Conservation (phyloP, 2,113 vertebrate genomes). For the Cervus canadensis region DNA sequence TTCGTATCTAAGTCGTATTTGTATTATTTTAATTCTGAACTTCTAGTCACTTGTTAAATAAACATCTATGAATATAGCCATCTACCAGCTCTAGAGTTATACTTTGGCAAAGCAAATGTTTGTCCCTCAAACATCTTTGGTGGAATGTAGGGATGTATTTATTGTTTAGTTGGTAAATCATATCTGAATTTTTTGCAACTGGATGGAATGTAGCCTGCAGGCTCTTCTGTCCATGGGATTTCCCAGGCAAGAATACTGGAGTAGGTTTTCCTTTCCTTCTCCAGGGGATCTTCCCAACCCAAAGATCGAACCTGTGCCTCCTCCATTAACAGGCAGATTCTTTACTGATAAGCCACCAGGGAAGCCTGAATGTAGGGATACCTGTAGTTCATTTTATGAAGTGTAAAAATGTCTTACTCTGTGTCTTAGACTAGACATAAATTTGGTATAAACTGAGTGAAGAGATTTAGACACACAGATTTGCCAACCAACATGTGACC, state of each 20-base stretch:
- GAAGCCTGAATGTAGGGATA: not conserved
- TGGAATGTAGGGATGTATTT: not conserved
- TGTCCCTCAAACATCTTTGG: not conserved
- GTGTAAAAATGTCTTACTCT: not conserved
- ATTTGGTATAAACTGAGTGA: not conserved
- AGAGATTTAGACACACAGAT: not conserved
- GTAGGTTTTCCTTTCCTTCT: not conserved
- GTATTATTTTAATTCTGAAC: not conserved
- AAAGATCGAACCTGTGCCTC: not conserved
- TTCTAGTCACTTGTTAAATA: not conserved
- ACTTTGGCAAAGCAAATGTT: constrained; percentile 54
- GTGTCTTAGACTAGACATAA: not conserved
- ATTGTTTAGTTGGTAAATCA: not conserved
- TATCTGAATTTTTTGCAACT: not conserved
- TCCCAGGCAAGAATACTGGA: not conserved
- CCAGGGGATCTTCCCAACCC: not conserved
- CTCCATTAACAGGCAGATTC: not conserved
- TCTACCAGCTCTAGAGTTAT: not conserved
- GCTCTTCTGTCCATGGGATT: not conserved
- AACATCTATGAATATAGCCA: not conserved
- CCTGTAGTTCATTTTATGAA: not conserved
- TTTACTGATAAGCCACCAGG: not conserved
- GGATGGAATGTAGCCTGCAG: not conserved
- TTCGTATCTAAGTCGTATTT: not conserved
- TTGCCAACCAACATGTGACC: not conserved